Percentiles rank a stretch among this genome's conserved stretches.
Conservation (phyloP, 2,113 vertebrate species). For the Myanophis thanlyinensis region DNA sequence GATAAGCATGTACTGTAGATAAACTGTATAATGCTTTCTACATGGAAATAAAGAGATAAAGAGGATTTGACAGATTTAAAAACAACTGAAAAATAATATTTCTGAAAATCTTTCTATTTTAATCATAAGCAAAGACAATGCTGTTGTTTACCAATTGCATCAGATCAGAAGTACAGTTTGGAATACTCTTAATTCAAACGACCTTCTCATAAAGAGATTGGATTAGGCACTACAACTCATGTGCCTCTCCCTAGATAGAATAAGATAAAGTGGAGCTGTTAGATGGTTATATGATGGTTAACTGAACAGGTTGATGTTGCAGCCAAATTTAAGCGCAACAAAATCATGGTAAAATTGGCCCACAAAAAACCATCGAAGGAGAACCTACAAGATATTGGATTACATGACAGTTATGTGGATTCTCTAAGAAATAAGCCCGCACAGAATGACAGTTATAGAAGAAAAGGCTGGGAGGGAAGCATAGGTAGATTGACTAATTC, state of each 20-base stretch:
- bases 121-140: neutral
- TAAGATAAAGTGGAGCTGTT: neutral
- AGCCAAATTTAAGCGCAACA: neutral
- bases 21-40: conserved; percentile 11
- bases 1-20: neutral
- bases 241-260: neutral
- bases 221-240: neutral
- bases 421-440: neutral
- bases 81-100: conserved; percentile 20
- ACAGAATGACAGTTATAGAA: neutral
- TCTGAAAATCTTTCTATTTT: neutral
- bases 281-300: neutral
- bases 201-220: neutral
- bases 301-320: neutral
- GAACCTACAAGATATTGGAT: neutral
- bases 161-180: neutral
- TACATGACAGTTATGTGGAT: neutral
- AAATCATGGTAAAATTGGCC: neutral
- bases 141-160: neutral
- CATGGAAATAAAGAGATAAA: neutral
- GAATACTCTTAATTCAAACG: neutral
- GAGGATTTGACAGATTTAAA: conserved; percentile 13
- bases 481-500: neutral
- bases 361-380: neutral
- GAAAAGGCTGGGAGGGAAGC: neutral